These are phyloP conservation scores for Oryzias dopingdopingensis DNA, from an alignment of 2,797 vertebrate genomes.

Conservation along the genomic window DNA sequence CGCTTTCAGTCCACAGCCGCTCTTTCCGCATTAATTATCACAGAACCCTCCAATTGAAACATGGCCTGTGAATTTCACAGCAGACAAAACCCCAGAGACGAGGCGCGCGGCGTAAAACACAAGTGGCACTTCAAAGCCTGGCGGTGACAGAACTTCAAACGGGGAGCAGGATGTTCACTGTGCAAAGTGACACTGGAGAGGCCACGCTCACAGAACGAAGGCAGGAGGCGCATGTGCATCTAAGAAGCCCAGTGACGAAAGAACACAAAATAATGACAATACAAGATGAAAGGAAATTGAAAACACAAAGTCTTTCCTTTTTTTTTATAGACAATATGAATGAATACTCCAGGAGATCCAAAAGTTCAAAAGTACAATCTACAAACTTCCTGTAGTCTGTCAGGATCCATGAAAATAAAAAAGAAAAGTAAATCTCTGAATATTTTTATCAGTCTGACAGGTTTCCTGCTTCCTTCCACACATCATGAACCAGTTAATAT, in stretches of 20 bases:
- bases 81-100: conserved; percentile 45
- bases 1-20: conserved; percentile 23
- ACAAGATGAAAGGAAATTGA: conserved; percentile 29
- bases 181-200: conserved; percentile 65
- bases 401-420: conserved; percentile 29
- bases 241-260: conserved; percentile 38
- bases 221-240: conserved; percentile 7
- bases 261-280: conserved; percentile 35
- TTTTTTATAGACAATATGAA: neutral
- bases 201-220: conserved; percentile 33
- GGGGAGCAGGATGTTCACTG: conserved; percentile 45
- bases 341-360: conserved; percentile 28
- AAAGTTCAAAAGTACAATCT: conserved; percentile 26
- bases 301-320: conserved; percentile 1
- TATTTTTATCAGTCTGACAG: conserved; percentile 54
- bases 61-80: conserved; percentile 55
- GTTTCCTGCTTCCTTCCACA: conserved; percentile 58
- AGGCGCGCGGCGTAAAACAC: conserved; percentile 56
- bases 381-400: conserved; percentile 16
- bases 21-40: conserved; percentile 24
- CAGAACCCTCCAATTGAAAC: conserved; percentile 18
- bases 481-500: conserved; percentile 29
- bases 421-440: conserved; percentile 28
- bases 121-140: conserved; percentile 75
- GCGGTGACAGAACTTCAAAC: conserved; percentile 67